Percentiles rank a stretch among this genome's conserved stretches.
Conservation (phyloP, 2,888 invertebrate species). For the Noctua comes region DNA sequence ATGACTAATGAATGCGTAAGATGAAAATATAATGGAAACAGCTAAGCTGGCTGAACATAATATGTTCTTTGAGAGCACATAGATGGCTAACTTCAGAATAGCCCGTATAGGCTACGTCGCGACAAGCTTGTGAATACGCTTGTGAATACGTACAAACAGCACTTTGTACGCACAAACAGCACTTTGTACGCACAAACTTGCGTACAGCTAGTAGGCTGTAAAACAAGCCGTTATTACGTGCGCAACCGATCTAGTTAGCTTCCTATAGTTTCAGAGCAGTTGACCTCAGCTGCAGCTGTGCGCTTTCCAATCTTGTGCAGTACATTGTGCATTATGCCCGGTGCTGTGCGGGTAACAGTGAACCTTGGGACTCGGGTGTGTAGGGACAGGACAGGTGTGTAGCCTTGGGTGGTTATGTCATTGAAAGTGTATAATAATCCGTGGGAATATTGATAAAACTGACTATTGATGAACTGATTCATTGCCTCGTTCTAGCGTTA, state of each 20-base stretch:
- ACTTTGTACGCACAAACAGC: background rate
- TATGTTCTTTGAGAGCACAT: background rate
- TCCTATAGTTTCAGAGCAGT: constrained; percentile 50
- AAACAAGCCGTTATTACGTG: background rate
- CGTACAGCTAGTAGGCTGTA: background rate
- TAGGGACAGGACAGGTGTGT: constrained; percentile 7
- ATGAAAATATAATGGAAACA: background rate
- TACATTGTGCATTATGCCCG: background rate
- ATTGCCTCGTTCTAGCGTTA: background rate
- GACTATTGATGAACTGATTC: background rate
- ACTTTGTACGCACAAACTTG: constrained; percentile 9
- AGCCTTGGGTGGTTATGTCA: constrained; percentile 3
- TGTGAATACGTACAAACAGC: too few relatives aligned
- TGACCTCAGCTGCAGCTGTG: constrained; percentile 49
- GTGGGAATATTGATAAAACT: constrained; percentile 11
- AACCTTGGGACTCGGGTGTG: constrained; percentile 31
- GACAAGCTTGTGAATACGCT: background rate
- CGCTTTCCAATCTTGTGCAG: constrained; percentile 47
- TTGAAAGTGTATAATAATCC: background rate
- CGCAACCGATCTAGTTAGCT: constrained; percentile 24
- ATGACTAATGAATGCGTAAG: background rate
- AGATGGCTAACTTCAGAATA: background rate
- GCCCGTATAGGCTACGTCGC: background rate
- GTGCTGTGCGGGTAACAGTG: constrained; percentile 13
- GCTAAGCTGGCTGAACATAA: too few relatives aligned